phyloP scores from a whole-genome alignment of 2,797 vertebrate species.

The Tokudaia muenninki region DNA sequence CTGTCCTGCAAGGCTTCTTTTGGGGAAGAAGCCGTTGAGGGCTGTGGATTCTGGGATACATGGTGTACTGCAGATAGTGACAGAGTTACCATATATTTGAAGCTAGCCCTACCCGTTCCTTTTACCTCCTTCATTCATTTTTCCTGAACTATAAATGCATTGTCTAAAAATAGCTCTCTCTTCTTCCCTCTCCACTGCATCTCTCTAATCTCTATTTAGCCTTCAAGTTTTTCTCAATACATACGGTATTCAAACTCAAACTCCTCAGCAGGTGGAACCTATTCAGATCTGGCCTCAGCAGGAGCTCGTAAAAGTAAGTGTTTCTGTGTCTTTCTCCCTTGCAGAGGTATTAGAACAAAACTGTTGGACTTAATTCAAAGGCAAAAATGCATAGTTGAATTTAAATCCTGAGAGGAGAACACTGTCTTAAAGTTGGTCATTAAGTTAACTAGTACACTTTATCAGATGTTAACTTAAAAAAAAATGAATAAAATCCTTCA shows the following conservation, averaged over 20 bases:
- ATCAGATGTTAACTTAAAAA: not conserved
- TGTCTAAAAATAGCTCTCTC: not conserved
- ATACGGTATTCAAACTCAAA: slow-evolving; percentile 98
- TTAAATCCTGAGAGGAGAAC: not conserved
- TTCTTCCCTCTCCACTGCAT: slow-evolving; percentile 44
- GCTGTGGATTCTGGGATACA: not conserved
- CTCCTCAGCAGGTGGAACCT: slow-evolving; percentile 98
- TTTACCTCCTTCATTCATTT: not conserved
- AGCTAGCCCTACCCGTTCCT: not conserved
- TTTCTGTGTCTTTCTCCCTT: slow-evolving; percentile 8
- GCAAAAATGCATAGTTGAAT: not conserved
- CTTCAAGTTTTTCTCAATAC: slow-evolving; percentile 99
- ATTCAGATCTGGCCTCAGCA: slow-evolving; percentile 99
- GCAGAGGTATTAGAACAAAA: not conserved
- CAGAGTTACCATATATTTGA: not conserved
- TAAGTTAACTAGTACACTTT: not conserved
- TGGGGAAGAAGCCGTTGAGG: not conserved
- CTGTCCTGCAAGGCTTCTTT: not conserved
- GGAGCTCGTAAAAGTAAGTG: slow-evolving; percentile 97
- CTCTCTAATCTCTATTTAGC: slow-evolving; percentile 83
- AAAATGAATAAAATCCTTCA: not conserved
- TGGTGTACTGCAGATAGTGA: not conserved
- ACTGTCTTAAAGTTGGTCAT: not conserved
- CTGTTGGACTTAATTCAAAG: not conserved
- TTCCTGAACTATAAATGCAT: not conserved